Evolutionary conservation across 2,888 invertebrate species (phyloP).

Genomic region (Acanthococcus lagerstroemiae): DNA sequence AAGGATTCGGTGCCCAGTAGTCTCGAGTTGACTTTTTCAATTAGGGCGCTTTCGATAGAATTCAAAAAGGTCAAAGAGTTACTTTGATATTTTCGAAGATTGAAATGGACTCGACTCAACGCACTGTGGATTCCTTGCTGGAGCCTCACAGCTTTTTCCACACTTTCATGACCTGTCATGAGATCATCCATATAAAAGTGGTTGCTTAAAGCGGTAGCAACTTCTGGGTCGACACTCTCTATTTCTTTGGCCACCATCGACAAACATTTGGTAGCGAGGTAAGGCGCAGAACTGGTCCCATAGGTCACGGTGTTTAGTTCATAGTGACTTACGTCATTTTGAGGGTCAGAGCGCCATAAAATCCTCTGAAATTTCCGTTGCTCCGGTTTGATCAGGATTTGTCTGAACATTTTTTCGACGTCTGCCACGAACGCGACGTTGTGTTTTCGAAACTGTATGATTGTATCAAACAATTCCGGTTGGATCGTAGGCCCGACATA

Average conservation of each 20-base stretch:
- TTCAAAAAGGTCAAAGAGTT: conserved; percentile 26
- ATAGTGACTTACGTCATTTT: conserved; percentile 13
- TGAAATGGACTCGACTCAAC: conserved; percentile 23
- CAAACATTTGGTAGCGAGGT: conserved; percentile 37
- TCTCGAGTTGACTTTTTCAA: background rate
- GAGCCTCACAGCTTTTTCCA: conserved; percentile 33
- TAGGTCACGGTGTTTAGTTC: conserved; percentile 39
- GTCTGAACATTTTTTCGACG: background rate
- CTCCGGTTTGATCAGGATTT: background rate
- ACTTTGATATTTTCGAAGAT: conserved; percentile 36
- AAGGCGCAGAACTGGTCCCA: too few relatives aligned
- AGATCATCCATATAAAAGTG: conserved; percentile 40
- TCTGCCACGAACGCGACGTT: background rate
- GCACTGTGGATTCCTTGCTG: conserved; percentile 31
- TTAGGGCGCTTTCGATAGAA: conserved; percentile 8
- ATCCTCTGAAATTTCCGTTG: conserved; percentile 35
- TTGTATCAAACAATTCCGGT: conserved; percentile 36
- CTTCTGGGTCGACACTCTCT: conserved; percentile 23
- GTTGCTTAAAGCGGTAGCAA: conserved; percentile 32
- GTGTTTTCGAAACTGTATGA: background rate
- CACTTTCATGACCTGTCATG: conserved; percentile 34
- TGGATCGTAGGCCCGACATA: too few relatives aligned
- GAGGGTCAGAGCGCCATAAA: conserved; percentile 38
- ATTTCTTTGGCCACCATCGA: conserved; percentile 37
- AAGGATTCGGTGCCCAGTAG: background rate